Evolutionary conservation across 1,140 invertebrate genomes (phyloP).

Genomic region (Formica exsecta): DNA sequence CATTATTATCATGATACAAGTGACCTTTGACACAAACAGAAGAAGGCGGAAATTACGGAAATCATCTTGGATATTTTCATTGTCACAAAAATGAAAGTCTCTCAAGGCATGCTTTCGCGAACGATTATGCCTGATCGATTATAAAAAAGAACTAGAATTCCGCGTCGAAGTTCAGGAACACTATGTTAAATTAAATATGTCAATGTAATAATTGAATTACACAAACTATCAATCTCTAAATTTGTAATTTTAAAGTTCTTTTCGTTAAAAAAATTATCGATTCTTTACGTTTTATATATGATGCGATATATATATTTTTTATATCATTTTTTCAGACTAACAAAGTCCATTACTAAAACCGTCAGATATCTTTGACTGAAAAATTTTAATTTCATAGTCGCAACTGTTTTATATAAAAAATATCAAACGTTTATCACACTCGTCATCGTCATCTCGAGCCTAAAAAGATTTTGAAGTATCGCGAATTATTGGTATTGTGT

Average conservation of each 20-base stretch:
- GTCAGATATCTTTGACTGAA: neutral
- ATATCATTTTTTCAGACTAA: neutral
- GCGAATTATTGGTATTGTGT: neutral
- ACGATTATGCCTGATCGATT: neutral
- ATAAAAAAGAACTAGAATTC: neutral
- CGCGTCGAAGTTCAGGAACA: constrained; percentile 3
- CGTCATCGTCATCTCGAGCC: neutral
- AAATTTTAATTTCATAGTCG: neutral
- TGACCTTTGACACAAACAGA: neutral
- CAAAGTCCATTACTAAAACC: neutral
- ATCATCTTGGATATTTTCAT: neutral
- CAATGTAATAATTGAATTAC: neutral
- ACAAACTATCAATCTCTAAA: neutral
- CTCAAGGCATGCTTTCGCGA: neutral
- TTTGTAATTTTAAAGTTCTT: neutral
- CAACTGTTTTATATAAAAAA: neutral
- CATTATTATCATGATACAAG: neutral
- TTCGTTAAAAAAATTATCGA: neutral
- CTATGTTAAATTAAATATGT: neutral
- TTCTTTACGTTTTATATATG: neutral
- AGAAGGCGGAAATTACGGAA: neutral
- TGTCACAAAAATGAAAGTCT: neutral
- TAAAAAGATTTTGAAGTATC: neutral
- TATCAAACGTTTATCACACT: neutral
- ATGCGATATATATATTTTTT: neutral